phyloP scores from a whole-genome alignment of 2,113 vertebrate genomes.

The Psittacara wagleri region DNA sequence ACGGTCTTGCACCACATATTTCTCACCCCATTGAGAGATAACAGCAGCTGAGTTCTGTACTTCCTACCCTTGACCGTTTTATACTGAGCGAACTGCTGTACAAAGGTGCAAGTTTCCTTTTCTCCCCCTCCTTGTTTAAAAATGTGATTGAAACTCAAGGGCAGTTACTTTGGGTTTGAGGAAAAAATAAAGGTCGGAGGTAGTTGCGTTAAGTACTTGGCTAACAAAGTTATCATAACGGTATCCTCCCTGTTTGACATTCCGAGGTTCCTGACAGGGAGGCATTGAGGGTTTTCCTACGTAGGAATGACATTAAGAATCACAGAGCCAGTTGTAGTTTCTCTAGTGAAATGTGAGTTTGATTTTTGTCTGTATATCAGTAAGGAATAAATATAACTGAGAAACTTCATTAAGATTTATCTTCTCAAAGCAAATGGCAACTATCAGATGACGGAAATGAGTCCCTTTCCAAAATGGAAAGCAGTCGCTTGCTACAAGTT shows the following conservation, averaged over 20 bases:
- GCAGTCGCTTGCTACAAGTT: accelerated
- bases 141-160: background rate
- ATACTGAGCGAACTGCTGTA: background rate
- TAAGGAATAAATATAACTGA: background rate
- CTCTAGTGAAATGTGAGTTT: background rate
- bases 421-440: background rate
- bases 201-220: background rate
- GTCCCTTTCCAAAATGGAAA: background rate
- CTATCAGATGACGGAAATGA: background rate
- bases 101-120: background rate
- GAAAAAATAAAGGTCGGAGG: background rate
- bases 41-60: background rate
- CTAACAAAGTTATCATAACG: background rate
- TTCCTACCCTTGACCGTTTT: background rate
- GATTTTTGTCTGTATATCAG: background rate
- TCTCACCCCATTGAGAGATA: background rate
- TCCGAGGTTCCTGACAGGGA: background rate
- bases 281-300: background rate
- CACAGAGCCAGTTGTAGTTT: background rate
- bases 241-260: background rate
- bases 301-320: background rate
- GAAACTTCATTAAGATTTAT: background rate
- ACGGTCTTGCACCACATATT: background rate
- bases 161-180: background rate
- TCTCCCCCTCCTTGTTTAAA: accelerated